Evolutionary conservation across 1,140 invertebrate genomes (phyloP), one percentile per base, ranked within the genome.

Genomic region (Trichomalopsis sarcophagae): DNA sequence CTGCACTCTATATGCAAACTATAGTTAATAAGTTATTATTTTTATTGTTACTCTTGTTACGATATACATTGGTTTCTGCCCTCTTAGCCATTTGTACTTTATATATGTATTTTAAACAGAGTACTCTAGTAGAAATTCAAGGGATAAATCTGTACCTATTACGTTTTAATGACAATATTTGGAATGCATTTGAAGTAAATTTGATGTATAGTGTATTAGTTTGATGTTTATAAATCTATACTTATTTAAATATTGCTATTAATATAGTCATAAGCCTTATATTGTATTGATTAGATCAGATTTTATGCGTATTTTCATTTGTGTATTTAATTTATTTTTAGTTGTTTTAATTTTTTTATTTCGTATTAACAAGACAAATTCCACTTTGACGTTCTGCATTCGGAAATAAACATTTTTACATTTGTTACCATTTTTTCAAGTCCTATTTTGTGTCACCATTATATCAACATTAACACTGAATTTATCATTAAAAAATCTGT

Each of bases 1-100:
- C 13, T 84, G 62, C 71, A 62, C n/a, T 86, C 71, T 82, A 21
- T 85, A 55, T 55, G 82, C 82, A 21, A 21, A 75, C 82, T 69
- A 84, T 87, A 50, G 62, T 55, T 83, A 84, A 76, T 23, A 71
- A 79, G 40, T 79, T 13, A 68, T 68, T 23, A 68, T 55, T 62
- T 62, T 21, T 77, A 14, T 21, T 76, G 10, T 77, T 50, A 47
- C 2, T 47, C 50, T 81, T 73, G 68, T 17, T 30, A 30, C 21
- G 68, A 82, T 71, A 71, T 71, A 71, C 27, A 71, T 71, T 84
- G 55, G 50, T 62, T 80, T 69, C 50, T 84, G n/a, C 76, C 13
- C 36, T 50, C 21, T 73, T 78, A 40, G 27, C 76, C 17, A 62
- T 27, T 73, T 33, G n/a, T 77, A 36, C 33, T 36, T 36, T 33